Percentiles rank a stretch among this genome's conserved stretches.
Conservation (phyloP, 2,797 vertebrate genomes). For the Chloroceryle inda region DNA sequence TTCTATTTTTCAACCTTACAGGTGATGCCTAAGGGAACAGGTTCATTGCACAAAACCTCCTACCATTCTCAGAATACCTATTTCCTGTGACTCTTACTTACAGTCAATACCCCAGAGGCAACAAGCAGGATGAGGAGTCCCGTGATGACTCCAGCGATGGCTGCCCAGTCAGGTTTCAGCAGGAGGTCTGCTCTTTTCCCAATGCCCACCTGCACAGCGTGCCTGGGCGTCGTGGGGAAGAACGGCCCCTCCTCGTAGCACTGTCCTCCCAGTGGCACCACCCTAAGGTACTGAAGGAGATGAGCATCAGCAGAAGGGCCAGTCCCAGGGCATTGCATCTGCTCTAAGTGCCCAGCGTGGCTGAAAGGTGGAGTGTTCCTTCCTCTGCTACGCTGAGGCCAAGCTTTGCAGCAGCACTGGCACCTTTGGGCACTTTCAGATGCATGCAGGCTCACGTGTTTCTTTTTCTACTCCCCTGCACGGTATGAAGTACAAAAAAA, state of each 20-base stretch:
- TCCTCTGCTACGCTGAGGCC: not conserved
- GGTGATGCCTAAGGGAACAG: not conserved
- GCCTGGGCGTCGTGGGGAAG: conserved; percentile 83
- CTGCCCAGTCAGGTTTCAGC: conserved; percentile 85
- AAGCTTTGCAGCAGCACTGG: not conserved
- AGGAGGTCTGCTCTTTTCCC: conserved; percentile 73
- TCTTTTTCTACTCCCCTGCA: not conserved
- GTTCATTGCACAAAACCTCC: not conserved
- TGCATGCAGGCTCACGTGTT: too few relatives aligned
- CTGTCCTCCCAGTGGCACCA: conserved; percentile 85
- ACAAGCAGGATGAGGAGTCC: conserved; percentile 83
- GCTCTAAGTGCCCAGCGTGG: rapidly evolving
- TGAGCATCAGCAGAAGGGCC: not conserved
- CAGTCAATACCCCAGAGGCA: conserved; percentile 82
- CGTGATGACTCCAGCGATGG: conserved; percentile 78
- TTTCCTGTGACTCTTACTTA: conserved; percentile 62
- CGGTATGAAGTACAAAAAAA: not conserved
- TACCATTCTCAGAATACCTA: not conserved
- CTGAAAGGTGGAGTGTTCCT: not conserved
- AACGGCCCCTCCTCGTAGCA: conserved; percentile 89
- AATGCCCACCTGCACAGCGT: conserved; percentile 88
- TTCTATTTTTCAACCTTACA: not conserved
- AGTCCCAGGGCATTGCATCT: not conserved
- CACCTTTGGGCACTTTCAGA: not conserved
- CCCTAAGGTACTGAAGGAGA: conserved; percentile 84